Evolutionary conservation across 2,888 invertebrate genomes (phyloP).

Genomic region (Ceratothoa steindachneri): DNA sequence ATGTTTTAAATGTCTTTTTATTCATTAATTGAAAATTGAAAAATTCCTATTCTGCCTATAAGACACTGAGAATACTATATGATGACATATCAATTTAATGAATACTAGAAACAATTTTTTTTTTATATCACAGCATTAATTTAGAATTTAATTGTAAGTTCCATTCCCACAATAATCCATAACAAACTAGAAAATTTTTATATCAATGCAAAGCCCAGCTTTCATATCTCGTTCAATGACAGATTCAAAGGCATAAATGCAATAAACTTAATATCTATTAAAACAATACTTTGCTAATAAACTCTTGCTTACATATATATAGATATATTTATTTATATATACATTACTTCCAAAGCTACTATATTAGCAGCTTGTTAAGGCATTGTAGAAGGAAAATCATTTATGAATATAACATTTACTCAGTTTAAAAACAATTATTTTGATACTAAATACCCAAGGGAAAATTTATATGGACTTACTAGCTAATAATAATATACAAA

Average conservation of each 20-base stretch:
- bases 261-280: background rate
- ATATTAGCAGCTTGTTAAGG: background rate
- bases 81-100: background rate
- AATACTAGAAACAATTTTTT: background rate
- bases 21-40: no score
- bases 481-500: no score
- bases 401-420: background rate
- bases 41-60: no score
- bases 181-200: background rate
- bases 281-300: background rate
- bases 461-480: no score
- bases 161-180: background rate
- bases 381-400: background rate
- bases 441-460: no score
- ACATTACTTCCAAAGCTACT: background rate
- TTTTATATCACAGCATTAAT: background rate
- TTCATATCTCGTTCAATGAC: background rate
- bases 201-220: background rate
- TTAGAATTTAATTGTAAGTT: background rate
- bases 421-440: no score
- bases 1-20: no score
- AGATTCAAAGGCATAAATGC: background rate
- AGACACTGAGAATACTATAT: background rate
- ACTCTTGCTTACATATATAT: background rate
- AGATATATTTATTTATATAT: background rate